Percentiles rank a stretch among this genome's conserved stretches.
Evolutionary conservation across 2,888 invertebrate genomes (phyloP).

Genomic region (Onthophagus sagittarius): DNA sequence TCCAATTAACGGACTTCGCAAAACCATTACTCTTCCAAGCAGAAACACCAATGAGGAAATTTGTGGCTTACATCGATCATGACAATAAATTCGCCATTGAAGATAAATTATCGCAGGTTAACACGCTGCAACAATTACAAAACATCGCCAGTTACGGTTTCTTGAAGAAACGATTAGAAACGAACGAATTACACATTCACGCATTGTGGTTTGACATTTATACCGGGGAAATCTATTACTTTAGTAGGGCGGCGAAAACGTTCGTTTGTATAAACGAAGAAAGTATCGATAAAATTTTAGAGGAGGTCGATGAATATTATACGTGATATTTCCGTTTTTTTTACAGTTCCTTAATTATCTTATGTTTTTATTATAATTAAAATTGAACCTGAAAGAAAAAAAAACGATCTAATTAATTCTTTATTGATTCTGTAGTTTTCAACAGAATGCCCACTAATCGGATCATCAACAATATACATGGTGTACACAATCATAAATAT

Average conservation of each 20-base stretch:
- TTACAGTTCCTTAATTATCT: not conserved
- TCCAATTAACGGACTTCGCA: constrained; percentile 58
- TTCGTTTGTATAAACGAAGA: constrained; percentile 85
- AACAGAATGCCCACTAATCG: constrained; percentile 48
- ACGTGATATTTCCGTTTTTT: constrained; percentile 49
- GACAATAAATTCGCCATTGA: constrained; percentile 82
- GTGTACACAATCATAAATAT: constrained; percentile 31
- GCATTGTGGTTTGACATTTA: constrained; percentile 98
- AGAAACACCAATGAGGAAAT: constrained; percentile 81
- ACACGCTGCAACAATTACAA: constrained; percentile 87
- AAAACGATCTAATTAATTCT: constrained; percentile 35
- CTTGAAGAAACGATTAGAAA: constrained; percentile 74
- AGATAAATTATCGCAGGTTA: constrained; percentile 94
- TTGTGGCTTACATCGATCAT: constrained; percentile 92
- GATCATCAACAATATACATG: constrained; percentile 35
- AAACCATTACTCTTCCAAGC: constrained; percentile 81
- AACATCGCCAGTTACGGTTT: constrained; percentile 92
- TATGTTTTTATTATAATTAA: not conserved
- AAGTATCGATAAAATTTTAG: constrained; percentile 67
- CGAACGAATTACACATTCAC: constrained; percentile 81
- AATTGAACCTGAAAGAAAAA: not conserved
- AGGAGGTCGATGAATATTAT: constrained; percentile 77
- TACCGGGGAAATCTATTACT: constrained; percentile 92
- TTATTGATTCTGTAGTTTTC: constrained; percentile 45
- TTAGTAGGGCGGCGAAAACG: constrained; percentile 79